These are phyloP conservation scores for Montipora capitata DNA, from an alignment of 92 coral and sea anemone species.

Conservation along the genomic window DNA sequence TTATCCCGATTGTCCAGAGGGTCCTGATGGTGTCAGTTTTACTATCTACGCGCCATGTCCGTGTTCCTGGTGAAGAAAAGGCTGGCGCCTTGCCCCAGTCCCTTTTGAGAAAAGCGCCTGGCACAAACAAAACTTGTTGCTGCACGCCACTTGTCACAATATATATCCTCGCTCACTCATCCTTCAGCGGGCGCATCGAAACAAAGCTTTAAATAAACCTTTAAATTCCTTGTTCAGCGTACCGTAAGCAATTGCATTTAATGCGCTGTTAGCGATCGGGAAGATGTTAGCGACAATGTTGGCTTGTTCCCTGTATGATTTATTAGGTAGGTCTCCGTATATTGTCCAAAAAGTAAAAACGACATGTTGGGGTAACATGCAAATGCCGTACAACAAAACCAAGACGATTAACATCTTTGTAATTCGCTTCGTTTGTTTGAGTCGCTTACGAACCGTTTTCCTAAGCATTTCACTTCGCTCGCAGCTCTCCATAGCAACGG, in stretches of 20 bases:
- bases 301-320: slow-evolving; percentile 53
- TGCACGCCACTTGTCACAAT: neutral
- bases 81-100: too few relatives aligned
- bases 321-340: slow-evolving; percentile 57
- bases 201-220: slow-evolving; percentile 76
- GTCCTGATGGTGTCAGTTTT: too few relatives aligned
- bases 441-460: slow-evolving; percentile 62
- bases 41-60: too few relatives aligned
- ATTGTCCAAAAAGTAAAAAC: slow-evolving; percentile 79
- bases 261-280: slow-evolving; percentile 93
- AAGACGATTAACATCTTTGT: slow-evolving; percentile 87
- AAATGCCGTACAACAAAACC: slow-evolving; percentile 82
- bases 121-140: neutral
- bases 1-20: too few relatives aligned
- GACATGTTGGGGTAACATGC: slow-evolving; percentile 91
- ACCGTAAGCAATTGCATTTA: slow-evolving; percentile 92
- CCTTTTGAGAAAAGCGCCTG: too few relatives aligned
- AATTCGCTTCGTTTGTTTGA: slow-evolving; percentile 82
- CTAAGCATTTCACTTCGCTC: slow-evolving; percentile 54
- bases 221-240: slow-evolving; percentile 89
- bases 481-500: slow-evolving; percentile 32
- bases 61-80: too few relatives aligned
- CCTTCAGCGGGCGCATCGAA: slow-evolving; percentile 23
- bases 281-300: slow-evolving; percentile 82
- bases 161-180: neutral